Conservation (phyloP, 2,113 vertebrate species). For the Spheniscus mendiculus region DNA sequence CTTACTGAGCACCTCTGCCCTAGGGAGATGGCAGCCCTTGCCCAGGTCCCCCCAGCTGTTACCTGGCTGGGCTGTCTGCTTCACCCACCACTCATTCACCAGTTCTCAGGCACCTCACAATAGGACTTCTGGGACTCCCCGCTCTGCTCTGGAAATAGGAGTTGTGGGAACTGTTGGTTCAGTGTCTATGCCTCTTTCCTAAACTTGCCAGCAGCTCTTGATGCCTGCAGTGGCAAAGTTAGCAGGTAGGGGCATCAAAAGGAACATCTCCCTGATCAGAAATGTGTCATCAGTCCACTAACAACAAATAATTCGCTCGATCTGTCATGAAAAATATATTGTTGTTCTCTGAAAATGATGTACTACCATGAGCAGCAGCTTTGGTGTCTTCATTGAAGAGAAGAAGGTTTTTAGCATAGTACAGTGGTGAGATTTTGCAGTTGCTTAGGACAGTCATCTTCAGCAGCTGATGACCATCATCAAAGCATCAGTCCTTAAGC, state of each 20-base stretch:
- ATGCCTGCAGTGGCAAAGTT: not conserved
- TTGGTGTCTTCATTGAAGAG: not conserved
- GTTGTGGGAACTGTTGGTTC: not conserved
- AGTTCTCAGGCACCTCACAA: not conserved
- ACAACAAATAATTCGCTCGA: not conserved
- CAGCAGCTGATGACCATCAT: not conserved
- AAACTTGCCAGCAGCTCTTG: not conserved
- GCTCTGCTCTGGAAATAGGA: not conserved
- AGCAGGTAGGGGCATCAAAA: not conserved
- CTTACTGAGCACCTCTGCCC: not conserved
- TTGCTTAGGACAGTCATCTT: not conserved
- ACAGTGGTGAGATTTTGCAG: not conserved
- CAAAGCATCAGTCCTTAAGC: not conserved
- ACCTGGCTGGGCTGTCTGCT: not conserved
- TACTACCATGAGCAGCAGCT: not conserved
- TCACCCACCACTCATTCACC: not conserved
- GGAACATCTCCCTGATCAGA: not conserved
- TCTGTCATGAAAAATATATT: not conserved
- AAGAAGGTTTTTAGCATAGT: not conserved
- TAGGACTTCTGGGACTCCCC: not conserved
- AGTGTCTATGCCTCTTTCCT: not conserved
- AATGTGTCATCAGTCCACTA: not conserved
- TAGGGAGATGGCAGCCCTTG: not conserved
- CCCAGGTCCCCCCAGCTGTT: rapidly evolving
- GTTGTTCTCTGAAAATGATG: not conserved